Evolutionary conservation across 2,113 vertebrate species (phyloP), one percentile per base, ranked within the genome.

Genomic region (Phycodurus eques): DNA sequence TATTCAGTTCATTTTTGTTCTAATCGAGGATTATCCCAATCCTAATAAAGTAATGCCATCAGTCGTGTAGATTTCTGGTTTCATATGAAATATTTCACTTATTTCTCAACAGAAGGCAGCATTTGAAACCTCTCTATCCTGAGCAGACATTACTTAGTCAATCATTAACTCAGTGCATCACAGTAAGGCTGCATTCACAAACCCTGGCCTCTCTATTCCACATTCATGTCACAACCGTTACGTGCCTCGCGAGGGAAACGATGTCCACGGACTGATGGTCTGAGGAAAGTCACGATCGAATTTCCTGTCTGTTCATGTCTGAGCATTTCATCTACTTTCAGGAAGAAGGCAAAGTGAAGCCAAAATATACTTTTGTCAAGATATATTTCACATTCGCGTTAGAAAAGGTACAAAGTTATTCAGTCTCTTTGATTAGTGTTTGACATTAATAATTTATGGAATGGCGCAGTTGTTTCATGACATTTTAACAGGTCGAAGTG

Each of bases 181-280:
- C 70, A 49, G 77, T 69, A 22, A 75, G 59, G 72, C 68, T 70
- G 73, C 43, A 71, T 59, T 83, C 65, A 79, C 67, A 56, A 79
- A 72, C 76, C 66, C 27, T 44, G 60, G 78, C 78, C 85, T 75
- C 75, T 76, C 83, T 80, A 75, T 74, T 92, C 92, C 80, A 69
- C 85, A 93, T 94, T 94, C 92, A 66, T 88, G 88, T 93, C 92
- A 94, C 91, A 92, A 66, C 79, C 81, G 35, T 77, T 88, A 87
- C 90, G 91, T 94, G 93, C 83, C 80, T 81, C 72, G 72, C 66
- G 62, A 33, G 51, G 42, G 70, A 74, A 91, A 91, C 84, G 76
- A 81, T 76, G 76, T 75, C 65, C 81, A 90, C 19, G 80, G 83
- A 72, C 88, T 73, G 77, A 80, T 87, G 86, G 72, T 67, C 82